Evolutionary conservation across 2,113 vertebrate species (phyloP), one percentile per base, ranked within the genome.

Genomic region (Pavo muticus): DNA sequence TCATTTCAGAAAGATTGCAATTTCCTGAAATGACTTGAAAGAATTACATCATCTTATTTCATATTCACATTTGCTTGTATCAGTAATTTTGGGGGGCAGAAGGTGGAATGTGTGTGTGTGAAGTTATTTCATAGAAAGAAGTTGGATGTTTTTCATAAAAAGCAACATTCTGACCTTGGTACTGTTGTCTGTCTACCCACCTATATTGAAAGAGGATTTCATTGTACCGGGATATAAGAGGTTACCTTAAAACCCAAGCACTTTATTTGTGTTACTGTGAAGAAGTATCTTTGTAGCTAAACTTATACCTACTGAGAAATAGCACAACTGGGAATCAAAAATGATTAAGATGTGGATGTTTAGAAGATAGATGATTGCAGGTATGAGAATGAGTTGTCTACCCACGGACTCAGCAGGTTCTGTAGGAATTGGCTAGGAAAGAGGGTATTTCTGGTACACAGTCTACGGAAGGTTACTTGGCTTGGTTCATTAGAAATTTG

Each of bases 1-100:
- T 96, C 94, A 94, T 95, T 93, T 94, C 86, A 84, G 77, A 87
- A 95, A 86, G 90, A 86, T 91, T 94, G 90, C 90, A 95, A 93
- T 97, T 97, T 96, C 90, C 93, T 94, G 90, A 93, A 95, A 90
- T 92, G 65, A 69, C 77, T 95, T 67, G 59, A 45, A 95, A 96
- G 85, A 88, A 93, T 86, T 86, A 42, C 80, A 95, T 90, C 40
- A 75, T 86, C 87, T 92, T 91, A 52, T 90, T 96, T 91, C 1
- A 0, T 80, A 96, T 91, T 95, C 73, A 40, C 27, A 1, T 93
- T 93, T 91, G 40, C 65, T 91, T 94, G 88, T 65, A 65, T 94
- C 90, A 67, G 73, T 94, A 91, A 30, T 88, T 93, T 84, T 75
- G 35, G 71, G 39, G 75, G 24, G 11, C 64, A 52, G 68, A 39